Evolutionary conservation across 2,113 vertebrate genomes (phyloP).

Genomic region (Ceuthmochares aereus): DNA sequence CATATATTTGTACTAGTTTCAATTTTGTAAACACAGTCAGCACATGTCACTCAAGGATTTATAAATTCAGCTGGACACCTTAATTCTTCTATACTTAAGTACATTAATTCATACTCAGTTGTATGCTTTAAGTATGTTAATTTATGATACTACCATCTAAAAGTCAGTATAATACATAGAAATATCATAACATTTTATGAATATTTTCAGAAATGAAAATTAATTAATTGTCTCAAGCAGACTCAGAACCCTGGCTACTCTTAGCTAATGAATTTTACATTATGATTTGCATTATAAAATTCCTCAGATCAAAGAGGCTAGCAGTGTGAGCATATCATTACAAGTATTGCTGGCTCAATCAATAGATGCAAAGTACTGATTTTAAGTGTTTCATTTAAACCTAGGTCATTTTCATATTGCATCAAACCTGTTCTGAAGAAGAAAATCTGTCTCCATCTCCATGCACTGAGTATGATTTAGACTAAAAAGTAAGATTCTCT

Average conservation of each 20-base stretch:
- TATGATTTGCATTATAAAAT: slow-evolving; percentile 3
- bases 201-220: slow-evolving; percentile 3
- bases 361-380: background rate
- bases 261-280: slow-evolving; percentile 5
- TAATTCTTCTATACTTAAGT: background rate
- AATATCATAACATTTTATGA: background rate
- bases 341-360: background rate
- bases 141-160: background rate
- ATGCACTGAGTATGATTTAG: background rate
- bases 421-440: background rate
- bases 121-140: background rate
- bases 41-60: background rate
- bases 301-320: background rate
- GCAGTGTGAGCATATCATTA: background rate
- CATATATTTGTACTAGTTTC: background rate
- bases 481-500: background rate
- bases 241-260: background rate
- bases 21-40: background rate
- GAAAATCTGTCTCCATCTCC: background rate
- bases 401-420: background rate
- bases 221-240: background rate
- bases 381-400: slow-evolving; percentile 16
- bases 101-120: background rate
- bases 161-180: background rate
- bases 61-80: background rate